Percentiles rank a stretch among this genome's conserved stretches.
phyloP scores from a whole-genome alignment of 53 echinoderm and acorn worm species.

The Holothuria leucospilota region DNA sequence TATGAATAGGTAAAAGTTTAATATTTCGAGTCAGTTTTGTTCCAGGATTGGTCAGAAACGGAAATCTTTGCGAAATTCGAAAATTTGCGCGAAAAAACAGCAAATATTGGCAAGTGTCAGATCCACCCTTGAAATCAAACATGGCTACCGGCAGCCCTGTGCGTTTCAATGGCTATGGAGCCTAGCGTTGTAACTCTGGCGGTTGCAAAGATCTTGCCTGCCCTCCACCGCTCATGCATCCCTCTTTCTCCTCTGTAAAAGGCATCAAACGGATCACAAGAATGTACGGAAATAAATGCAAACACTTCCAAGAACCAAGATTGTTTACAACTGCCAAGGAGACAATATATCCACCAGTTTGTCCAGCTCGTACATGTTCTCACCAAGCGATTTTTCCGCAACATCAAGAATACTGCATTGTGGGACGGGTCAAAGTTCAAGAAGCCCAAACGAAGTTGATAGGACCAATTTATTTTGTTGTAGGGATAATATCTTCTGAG shows the following conservation, averaged over 20 bases:
- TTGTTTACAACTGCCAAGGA: slow-evolving; percentile 37
- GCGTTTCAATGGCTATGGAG: slow-evolving; percentile 37
- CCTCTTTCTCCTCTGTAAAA: slow-evolving; percentile 18
- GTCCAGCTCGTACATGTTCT: slow-evolving; percentile 15
- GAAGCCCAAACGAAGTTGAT: slow-evolving; percentile 6
- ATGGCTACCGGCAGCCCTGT: slow-evolving; percentile 36
- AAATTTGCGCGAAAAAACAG: slow-evolving; percentile 26
- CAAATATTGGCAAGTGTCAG: slow-evolving; percentile 47
- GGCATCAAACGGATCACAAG: slow-evolving; percentile 33
- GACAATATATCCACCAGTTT: slow-evolving; percentile 19
- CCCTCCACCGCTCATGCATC: slow-evolving; percentile 19
- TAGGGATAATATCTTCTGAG: not conserved
- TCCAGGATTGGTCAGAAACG: slow-evolving; percentile 33
- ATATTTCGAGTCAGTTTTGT: slow-evolving; percentile 47
- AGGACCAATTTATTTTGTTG: not conserved
- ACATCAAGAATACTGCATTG: slow-evolving; percentile 22
- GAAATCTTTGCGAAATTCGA: slow-evolving; percentile 29
- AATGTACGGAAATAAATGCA: slow-evolving; percentile 15
- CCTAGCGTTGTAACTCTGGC: slow-evolving; percentile 11
- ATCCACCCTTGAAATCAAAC: slow-evolving; percentile 53
- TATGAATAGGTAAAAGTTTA: slow-evolving; percentile 22
- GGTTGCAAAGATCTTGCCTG: slow-evolving; percentile 30
- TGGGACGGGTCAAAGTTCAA: slow-evolving; percentile 50
- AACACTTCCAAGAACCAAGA: slow-evolving; percentile 14
- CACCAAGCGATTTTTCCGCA: slow-evolving; percentile 41